Evolutionary conservation across 2,888 invertebrate genomes (phyloP), one percentile per base, ranked within the genome.

Genomic region (Orthosia gothica): DNA sequence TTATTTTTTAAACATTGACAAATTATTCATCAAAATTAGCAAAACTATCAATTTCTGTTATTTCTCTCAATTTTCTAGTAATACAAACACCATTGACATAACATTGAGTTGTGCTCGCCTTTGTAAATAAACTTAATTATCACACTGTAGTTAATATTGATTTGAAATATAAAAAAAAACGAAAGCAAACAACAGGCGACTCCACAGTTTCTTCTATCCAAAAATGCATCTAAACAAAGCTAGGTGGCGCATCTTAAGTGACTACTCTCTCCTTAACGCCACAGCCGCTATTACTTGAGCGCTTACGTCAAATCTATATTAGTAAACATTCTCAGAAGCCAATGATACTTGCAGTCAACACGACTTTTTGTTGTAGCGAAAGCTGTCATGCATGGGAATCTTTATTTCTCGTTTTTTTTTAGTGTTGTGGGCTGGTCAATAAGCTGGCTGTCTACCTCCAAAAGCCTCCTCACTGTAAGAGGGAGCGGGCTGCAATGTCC

Each of bases 141-240:
- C 40, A 40, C 7, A 40, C 40, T 40, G 7, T 40, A 40, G 7
- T 40, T 7, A 40, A 9, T 9, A 40, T 40, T 40, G 9, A 40
- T 40, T 40, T 40, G 9, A 40, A 40, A 40, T 40, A 40, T 40
- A 9, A 40, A 9, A 9, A 0, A 1, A 9, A 20, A n/a, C n/a
- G n/a, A n/a, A n/a, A n/a, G n/a, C n/a, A n/a, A n/a, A n/a, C n/a
- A 16, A 49, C 23, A 4, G 3, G 20, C 81, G 65, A 82, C 91
- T 94, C 93, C 66, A 92, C 20, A 49, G 50, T 49, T 64, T 81
- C 58, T 85, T 47, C 75, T 93, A 89, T 93, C 76, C 91, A 83
- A 84, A 91, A 93, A 88, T 92, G 92, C 93, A 93, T 92, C 92
- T 92, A 93, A 91, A 92, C 93, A 93, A 93, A 93, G 92, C 89